phyloP scores from a whole-genome alignment of 2,113 vertebrate species.

The Crotophaga sulcirostris region DNA sequence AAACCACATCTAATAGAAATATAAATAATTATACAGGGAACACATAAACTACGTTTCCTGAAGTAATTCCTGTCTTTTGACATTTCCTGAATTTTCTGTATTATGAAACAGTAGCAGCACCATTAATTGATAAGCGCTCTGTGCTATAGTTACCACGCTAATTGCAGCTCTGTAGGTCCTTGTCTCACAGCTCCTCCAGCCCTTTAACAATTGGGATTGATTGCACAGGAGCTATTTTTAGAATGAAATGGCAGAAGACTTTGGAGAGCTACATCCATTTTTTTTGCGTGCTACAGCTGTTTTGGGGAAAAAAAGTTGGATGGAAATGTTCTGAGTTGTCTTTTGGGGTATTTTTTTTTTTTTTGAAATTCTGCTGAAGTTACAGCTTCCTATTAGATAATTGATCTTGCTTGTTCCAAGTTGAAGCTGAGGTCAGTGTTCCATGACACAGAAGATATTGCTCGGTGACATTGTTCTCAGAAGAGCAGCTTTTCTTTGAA shows the following conservation, averaged over 20 bases:
- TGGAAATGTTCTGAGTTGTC: constrained; percentile 1
- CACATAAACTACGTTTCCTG: constrained; percentile 45
- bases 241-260: constrained; percentile 15
- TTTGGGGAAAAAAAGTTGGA: neutral
- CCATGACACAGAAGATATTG: neutral
- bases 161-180: constrained; percentile 49
- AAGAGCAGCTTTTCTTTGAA: neutral
- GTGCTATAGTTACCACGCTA: constrained; percentile 2
- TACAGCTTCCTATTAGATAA: constrained; percentile 3
- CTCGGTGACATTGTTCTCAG: neutral
- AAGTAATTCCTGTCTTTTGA: constrained; percentile 38
- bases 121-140: constrained; percentile 18
- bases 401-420: neutral
- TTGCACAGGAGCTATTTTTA: constrained; percentile 50
- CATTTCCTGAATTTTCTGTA: constrained; percentile 53
- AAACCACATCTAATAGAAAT: constrained; percentile 42
- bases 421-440: constrained; percentile 17
- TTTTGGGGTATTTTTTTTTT: neutral
- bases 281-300: constrained; percentile 45
- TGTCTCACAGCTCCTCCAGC: neutral
- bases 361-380: neutral
- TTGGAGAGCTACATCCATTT: constrained; percentile 44
- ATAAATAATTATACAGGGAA: constrained; percentile 48
- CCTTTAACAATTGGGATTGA: constrained; percentile 49
- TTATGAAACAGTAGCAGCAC: constrained; percentile 9